phyloP scores from a whole-genome alignment of 1,140 invertebrate species.

The Drosophila kurseongensis region DNA sequence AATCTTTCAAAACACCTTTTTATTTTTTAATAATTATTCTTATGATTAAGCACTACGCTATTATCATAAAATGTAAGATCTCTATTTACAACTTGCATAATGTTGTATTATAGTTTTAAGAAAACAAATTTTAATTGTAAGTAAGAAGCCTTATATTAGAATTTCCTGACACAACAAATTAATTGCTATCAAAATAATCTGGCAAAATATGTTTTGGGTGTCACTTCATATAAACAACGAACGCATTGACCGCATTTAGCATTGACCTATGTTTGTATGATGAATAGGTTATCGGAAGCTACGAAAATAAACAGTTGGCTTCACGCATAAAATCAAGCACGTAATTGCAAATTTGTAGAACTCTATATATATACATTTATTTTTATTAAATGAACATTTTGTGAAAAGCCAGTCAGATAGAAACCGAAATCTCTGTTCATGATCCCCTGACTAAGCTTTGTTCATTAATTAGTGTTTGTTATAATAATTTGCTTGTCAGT shows the following conservation, averaged over 20 bases:
- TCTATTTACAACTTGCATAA: no score
- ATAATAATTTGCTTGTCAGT: neutral
- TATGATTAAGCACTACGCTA: no score
- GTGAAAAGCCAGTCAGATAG: neutral
- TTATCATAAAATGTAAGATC: no score
- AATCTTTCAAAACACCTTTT: no score
- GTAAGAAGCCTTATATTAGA: neutral
- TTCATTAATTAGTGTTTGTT: conserved; percentile 13
- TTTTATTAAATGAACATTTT: conserved; percentile 7
- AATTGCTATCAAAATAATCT: neutral
- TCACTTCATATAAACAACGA: conserved; percentile 18
- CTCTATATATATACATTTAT: neutral
- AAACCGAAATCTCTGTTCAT: neutral
- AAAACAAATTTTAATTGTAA: neutral
- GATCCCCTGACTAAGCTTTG: neutral
- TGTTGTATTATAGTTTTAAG: neutral
- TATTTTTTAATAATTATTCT: no score
- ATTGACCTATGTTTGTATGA: conserved; percentile 53
- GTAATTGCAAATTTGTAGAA: neutral
- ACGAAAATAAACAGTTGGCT: conserved; percentile 18
- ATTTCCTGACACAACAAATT: neutral
- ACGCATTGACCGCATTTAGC: conserved; percentile 64
- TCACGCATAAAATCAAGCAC: conserved; percentile 12
- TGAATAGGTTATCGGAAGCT: conserved; percentile 59
- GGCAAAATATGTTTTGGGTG: conserved; percentile 10